Percentiles rank a stretch among this genome's conserved stretches.
Conservation (phyloP, 2,113 vertebrate genomes). For the Laticauda laticaudata region DNA sequence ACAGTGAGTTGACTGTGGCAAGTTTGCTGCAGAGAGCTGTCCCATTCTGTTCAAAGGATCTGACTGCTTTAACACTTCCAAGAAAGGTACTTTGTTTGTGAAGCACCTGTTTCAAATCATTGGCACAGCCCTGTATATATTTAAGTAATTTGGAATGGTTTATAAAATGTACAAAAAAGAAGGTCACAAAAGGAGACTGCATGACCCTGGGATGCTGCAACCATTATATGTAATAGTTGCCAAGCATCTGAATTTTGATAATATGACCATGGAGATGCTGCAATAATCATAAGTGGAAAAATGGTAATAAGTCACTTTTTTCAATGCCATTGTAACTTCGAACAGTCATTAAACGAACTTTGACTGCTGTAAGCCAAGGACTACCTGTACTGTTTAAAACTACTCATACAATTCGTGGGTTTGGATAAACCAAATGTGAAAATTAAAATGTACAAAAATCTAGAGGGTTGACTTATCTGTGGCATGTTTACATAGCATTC, state of each 20-base stretch:
- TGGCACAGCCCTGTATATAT: not conserved
- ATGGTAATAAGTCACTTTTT: not conserved
- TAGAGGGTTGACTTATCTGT: not conserved
- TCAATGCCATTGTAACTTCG: not conserved
- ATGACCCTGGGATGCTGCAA: not conserved
- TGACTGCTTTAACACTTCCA: not conserved
- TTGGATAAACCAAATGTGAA: not conserved
- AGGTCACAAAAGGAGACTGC: not conserved
- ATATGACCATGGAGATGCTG: not conserved
- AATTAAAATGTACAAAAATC: not conserved
- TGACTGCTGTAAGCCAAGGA: not conserved
- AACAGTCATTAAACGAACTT: not conserved
- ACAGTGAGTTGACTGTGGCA: too few relatives aligned
- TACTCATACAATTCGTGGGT: not conserved
- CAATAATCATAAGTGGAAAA: not conserved
- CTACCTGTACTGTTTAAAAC: not conserved
- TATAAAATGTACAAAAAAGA: not conserved
- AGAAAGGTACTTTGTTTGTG: not conserved
- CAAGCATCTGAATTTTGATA: not conserved
- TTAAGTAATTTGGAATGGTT: not conserved
- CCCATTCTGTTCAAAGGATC: too few relatives aligned
- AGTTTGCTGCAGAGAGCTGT: too few relatives aligned
- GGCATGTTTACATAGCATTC: not conserved
- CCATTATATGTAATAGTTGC: not conserved
- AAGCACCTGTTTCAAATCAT: not conserved